Evolutionary conservation across 2,797 vertebrate species (phyloP), one percentile per base, ranked within the genome.

Genomic region (Salmo trutta): DNA sequence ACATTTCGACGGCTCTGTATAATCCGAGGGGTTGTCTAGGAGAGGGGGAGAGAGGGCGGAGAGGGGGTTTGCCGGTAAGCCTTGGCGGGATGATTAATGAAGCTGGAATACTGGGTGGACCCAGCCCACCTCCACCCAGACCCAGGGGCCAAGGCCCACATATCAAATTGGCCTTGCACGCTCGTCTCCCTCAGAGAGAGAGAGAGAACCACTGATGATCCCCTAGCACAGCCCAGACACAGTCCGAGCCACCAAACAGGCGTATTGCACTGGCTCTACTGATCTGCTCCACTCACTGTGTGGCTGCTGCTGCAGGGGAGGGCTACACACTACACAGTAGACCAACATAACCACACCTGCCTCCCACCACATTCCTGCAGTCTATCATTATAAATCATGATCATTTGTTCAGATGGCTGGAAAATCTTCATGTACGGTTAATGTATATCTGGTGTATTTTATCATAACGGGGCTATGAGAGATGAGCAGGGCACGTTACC

Each of bases 1-100:
- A 99, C 98, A 99, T 99, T 99, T 99, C 96, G 94, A 97, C 95
- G 96, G 97, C 97, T 98, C 96, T 96, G 95, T 96, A 97, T 99
- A 99, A 99, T 99, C 97, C 98, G 93, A 97, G 96, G 97, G 97
- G 97, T 98, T 99, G 97, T 97, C 96, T 96, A 95, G 94, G 95
- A 96, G 95, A 96, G 95, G 95, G 95, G 94, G 94, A 94, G 95
- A 96, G 95, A 95, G 95, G 95, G 95, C 94, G 93, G 94, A 94
- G 93, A 93, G 94, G 94, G 94, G 92, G 94, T 95, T 97, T 96
- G 95, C 95, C 93, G 92, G 95, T 97, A 98, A 98, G 96, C 96
- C 94, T 94, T 95, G 94, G 95, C 85, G 91, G 95, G 95, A 97
- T 99, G 97, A 99, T 99, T 99, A 99, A 99, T 99, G 97, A 99